Percentiles rank a stretch among this genome's conserved stretches.
Conservation (phyloP, 2,797 vertebrate species). For the Eutrigla gurnardus region DNA sequence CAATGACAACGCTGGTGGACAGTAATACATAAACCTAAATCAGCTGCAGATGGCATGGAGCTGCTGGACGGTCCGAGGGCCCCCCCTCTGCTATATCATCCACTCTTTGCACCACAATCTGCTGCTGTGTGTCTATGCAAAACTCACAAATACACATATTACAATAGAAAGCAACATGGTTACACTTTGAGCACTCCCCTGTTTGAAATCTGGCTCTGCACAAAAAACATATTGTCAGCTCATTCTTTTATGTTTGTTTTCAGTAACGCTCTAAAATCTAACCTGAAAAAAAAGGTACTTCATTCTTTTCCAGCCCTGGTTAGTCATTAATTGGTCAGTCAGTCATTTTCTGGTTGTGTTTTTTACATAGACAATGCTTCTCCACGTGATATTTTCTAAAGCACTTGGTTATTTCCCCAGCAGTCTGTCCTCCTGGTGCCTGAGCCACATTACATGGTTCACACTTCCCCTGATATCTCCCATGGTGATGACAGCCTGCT, state of each 20-base stretch:
- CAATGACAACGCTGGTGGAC: neutral
- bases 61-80: neutral
- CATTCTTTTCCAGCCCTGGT: neutral
- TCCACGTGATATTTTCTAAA: conserved; percentile 11
- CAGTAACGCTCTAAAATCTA: neutral
- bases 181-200: neutral
- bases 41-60: conserved; percentile 13
- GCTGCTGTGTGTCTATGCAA: neutral
- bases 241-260: neutral
- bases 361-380: conserved; percentile 6
- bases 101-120: neutral
- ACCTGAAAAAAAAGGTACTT: neutral
- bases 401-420: conserved; percentile 38
- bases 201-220: neutral
- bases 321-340: neutral
- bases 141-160: neutral
- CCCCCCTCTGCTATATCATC: neutral
- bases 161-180: neutral
- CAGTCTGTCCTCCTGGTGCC: conserved; percentile 33
- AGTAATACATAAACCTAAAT: neutral
- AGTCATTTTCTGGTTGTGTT: conserved; percentile 4
- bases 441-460: conserved; percentile 54
- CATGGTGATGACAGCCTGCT: conserved; percentile 37
- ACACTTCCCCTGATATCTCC: conserved; percentile 35
- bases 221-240: neutral